These are phyloP conservation scores for Nematostella vectensis DNA, from an alignment of 92 coral and sea anemone species.

Conservation along the genomic window DNA sequence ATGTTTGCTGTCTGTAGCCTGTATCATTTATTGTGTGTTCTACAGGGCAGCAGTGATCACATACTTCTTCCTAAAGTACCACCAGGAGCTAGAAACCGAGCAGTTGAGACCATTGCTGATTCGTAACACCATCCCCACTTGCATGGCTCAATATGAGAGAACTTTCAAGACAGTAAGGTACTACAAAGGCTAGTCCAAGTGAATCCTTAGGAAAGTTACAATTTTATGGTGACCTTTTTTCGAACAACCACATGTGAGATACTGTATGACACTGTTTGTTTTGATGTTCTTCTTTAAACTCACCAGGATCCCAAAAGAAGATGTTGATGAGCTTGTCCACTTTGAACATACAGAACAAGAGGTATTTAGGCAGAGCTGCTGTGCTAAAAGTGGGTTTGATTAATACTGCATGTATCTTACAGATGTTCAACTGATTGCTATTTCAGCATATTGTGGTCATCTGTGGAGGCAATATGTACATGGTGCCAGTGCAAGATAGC, in stretches of 20 bases:
- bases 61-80: slow-evolving; percentile 64
- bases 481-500: slow-evolving; percentile 59
- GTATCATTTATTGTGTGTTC: too few relatives aligned
- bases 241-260: too few relatives aligned
- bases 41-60: slow-evolving; percentile 77
- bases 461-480: slow-evolving; percentile 75
- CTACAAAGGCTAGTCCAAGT: neutral
- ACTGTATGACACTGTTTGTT: neutral
- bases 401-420: too few relatives aligned
- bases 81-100: slow-evolving; percentile 74
- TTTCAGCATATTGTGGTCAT: slow-evolving; percentile 83
- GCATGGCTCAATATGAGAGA: slow-evolving; percentile 95
- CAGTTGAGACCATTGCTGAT: slow-evolving; percentile 64
- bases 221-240: too few relatives aligned
- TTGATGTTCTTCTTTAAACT: too few relatives aligned
- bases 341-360: slow-evolving; percentile 80
- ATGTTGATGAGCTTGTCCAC: slow-evolving; percentile 83
- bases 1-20: too few relatives aligned
- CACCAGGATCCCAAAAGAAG: slow-evolving; percentile 83
- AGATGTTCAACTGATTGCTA: too few relatives aligned
- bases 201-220: too few relatives aligned
- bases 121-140: slow-evolving; percentile 84
- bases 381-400: neutral
- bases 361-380: slow-evolving; percentile 27
- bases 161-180: slow-evolving; percentile 92